A percentile compares a stretch with the other conserved stretches of the same genome.
Evolutionary conservation across 1,140 invertebrate species (phyloP).

Genomic region (Lepidurus apus): DNA sequence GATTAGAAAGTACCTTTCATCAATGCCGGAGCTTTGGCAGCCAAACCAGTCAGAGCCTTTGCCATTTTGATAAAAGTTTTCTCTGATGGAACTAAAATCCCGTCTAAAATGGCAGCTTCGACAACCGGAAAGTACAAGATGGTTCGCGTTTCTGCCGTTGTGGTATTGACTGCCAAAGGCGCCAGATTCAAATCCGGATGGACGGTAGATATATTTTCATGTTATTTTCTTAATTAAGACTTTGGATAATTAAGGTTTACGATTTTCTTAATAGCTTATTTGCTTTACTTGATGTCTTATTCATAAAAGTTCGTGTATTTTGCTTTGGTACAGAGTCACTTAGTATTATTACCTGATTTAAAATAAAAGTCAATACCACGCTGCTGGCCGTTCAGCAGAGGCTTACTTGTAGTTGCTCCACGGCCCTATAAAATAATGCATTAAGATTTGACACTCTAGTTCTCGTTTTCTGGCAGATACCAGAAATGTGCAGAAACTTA

Average conservation of each 20-base stretch:
- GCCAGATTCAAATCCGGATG: background rate
- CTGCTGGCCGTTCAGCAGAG: conserved; percentile 23
- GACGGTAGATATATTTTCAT: no score
- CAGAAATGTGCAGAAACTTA: conserved; percentile 24
- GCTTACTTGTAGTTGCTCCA: background rate
- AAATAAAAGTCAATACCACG: conserved; percentile 36
- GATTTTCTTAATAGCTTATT: background rate
- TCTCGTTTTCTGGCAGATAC: background rate
- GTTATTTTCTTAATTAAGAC: no score
- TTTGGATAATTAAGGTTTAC: no score
- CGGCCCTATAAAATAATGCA: background rate
- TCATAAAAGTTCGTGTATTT: background rate
- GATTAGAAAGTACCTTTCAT: conserved; percentile 29
- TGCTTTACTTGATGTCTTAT: background rate
- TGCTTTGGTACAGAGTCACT: background rate
- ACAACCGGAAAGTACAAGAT: conserved; percentile 15
- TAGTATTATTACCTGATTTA: conserved; percentile 26
- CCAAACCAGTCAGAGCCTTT: conserved; percentile 33
- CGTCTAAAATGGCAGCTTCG: conserved; percentile 9
- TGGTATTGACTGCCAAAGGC: background rate
- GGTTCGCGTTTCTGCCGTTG: background rate
- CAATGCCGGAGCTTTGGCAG: conserved; percentile 31
- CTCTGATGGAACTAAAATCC: background rate
- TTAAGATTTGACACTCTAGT: background rate
- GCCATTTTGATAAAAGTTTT: conserved; percentile 26